Conservation (phyloP, 2,888 invertebrate species). For the Epinotia brunnichana region DNA sequence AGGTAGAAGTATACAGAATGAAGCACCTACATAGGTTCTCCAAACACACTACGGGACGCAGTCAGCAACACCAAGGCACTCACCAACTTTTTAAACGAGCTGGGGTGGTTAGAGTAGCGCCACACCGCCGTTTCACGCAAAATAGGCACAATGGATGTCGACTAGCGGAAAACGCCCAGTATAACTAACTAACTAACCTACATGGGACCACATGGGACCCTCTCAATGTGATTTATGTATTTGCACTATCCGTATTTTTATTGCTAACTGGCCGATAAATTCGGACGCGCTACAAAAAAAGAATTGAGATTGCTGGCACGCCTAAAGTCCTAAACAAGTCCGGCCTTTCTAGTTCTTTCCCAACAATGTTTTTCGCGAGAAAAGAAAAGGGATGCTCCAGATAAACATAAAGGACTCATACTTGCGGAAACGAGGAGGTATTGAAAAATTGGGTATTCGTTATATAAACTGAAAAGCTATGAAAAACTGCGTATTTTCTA, state of each 20-base stretch:
- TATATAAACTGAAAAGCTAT: background rate
- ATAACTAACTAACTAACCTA: no score
- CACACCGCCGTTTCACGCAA: no score
- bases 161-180: no score
- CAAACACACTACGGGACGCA: no score
- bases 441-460: slow-evolving; percentile 1
- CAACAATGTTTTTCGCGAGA: slow-evolving; percentile 2
- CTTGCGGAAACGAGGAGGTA: background rate
- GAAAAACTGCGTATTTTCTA: background rate
- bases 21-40: no score
- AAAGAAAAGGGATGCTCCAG: slow-evolving; percentile 9
- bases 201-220: background rate
- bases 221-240: background rate
- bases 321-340: slow-evolving; percentile 22
- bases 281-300: slow-evolving; percentile 23
- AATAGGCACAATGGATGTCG: no score
- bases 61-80: no score
- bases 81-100: no score
- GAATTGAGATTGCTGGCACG: slow-evolving; percentile 21
- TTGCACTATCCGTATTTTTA: slow-evolving; percentile 5
- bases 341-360: slow-evolving; percentile 14
- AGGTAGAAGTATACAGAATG: no score
- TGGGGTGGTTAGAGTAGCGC: no score
- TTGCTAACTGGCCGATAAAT: slow-evolving; percentile 23
- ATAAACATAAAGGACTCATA: slow-evolving; percentile 12